Percentiles rank a stretch among this genome's conserved stretches.
phyloP scores from a whole-genome alignment of 2,888 invertebrate species.

The Drosophila kambysellisi region DNA sequence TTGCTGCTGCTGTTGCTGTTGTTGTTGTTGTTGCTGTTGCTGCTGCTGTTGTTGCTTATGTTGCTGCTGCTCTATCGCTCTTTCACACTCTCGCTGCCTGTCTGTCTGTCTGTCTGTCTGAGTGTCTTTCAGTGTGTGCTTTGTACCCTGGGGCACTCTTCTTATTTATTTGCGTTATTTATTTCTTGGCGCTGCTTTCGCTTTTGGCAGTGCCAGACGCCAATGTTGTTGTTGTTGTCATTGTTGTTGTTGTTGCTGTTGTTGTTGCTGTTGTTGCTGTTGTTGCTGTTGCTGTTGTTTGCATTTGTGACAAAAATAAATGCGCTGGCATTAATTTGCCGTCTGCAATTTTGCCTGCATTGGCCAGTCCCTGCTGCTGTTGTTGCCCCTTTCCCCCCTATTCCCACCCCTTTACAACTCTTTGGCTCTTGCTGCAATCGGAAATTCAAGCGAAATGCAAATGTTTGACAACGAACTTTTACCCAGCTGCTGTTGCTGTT shows the following conservation, averaged over 20 bases:
- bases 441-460: conserved; percentile 79
- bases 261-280: conserved; percentile 10
- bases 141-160: conserved; percentile 74
- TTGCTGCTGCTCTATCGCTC: conserved; percentile 28
- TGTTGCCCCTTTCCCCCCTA: not conserved
- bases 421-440: conserved; percentile 63
- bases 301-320: conserved; percentile 79
- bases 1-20: conserved; percentile 13
- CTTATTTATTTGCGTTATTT: conserved; percentile 80
- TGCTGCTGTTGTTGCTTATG: conserved; percentile 2
- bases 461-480: conserved; percentile 79
- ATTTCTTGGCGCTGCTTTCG: conserved; percentile 79
- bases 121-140: conserved; percentile 25
- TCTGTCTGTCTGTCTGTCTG: conserved; percentile 14
- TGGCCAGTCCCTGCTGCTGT: conserved; percentile 55
- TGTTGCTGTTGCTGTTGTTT: conserved; percentile 62
- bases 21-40: not conserved
- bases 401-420: not conserved
- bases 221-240: conserved; percentile 41
- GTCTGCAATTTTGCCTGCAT: conserved; percentile 75
- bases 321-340: conserved; percentile 78
- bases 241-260: conserved; percentile 38
- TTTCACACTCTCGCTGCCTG: conserved; percentile 51
- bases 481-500: conserved; percentile 34
- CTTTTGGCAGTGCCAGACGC: conserved; percentile 77